A percentile compares a stretch with the other conserved stretches of the same genome.
Conservation (phyloP, 2,797 vertebrate species). For the Epinephelus malabaricus region DNA sequence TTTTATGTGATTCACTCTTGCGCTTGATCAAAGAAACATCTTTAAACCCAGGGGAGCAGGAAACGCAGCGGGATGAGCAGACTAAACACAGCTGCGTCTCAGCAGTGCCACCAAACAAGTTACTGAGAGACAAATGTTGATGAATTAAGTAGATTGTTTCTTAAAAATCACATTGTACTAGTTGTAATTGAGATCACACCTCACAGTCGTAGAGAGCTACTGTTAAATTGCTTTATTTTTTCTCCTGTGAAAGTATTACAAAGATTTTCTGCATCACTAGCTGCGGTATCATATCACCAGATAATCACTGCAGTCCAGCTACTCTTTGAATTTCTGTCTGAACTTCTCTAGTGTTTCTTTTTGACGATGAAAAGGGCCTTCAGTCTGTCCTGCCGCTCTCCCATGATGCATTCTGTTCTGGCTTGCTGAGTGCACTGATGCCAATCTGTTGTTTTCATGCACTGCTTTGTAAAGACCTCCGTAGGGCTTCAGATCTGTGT, state of each 20-base stretch:
- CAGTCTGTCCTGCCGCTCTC: slow-evolving; percentile 11
- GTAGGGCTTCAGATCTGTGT: slow-evolving; percentile 49
- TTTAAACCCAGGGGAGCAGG: slow-evolving; percentile 19
- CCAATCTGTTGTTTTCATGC: slow-evolving; percentile 39
- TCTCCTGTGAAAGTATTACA: slow-evolving; percentile 14
- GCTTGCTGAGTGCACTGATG: slow-evolving; percentile 6
- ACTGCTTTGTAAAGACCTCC: slow-evolving; percentile 34
- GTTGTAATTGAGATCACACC: slow-evolving; percentile 11
- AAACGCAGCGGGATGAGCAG: not conserved
- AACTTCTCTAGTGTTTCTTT: not conserved
- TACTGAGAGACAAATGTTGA: slow-evolving; percentile 37
- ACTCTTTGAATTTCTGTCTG: not conserved
- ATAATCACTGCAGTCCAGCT: slow-evolving; percentile 8
- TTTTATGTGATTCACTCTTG: slow-evolving; percentile 20
- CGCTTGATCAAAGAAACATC: slow-evolving; percentile 43
- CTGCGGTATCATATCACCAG: slow-evolving; percentile 24
- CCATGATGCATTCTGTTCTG: slow-evolving; percentile 15
- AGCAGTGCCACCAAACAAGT: slow-evolving; percentile 54
- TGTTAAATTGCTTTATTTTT: slow-evolving; percentile 6
- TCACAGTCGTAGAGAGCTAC: not conserved
- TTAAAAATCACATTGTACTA: slow-evolving; percentile 8
- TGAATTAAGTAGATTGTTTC: slow-evolving; percentile 11
- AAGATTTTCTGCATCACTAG: not conserved
- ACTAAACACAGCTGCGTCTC: slow-evolving; percentile 27
- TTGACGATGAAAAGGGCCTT: not conserved